These are phyloP conservation scores for Emberiza fucata DNA, from an alignment of 2,113 vertebrate genomes.

Conservation along the genomic window DNA sequence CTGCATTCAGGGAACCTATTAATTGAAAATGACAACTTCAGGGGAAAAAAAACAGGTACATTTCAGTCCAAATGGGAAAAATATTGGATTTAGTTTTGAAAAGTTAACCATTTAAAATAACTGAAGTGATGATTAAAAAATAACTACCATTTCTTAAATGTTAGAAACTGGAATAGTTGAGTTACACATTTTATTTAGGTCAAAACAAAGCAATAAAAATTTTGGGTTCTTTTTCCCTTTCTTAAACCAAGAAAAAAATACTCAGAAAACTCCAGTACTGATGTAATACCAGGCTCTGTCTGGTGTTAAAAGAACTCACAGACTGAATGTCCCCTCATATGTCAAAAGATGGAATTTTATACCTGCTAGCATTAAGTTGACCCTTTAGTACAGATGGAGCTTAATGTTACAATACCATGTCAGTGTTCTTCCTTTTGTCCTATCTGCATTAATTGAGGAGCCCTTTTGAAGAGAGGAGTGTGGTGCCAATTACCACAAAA, in stretches of 20 bases:
- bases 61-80: background rate
- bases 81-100: background rate
- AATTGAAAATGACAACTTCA: background rate
- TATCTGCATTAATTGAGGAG: slow-evolving; percentile 36
- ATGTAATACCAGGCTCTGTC: background rate
- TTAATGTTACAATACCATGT: background rate
- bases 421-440: slow-evolving; percentile 4
- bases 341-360: background rate
- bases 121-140: background rate
- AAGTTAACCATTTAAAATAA: background rate
- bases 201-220: background rate
- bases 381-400: background rate
- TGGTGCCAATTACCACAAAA: background rate
- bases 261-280: background rate
- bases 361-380: background rate
- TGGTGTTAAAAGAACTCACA: background rate
- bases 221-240: accelerated
- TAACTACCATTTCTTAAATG: background rate
- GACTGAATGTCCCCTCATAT: background rate
- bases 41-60: background rate
- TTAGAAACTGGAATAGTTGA: background rate
- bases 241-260: background rate
- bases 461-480: background rate
- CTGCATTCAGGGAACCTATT: background rate
- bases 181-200: background rate